Evolutionary conservation across 2,113 vertebrate species (phyloP), one percentile per base, ranked within the genome.

Genomic region (Lichenostomus cassidix): DNA sequence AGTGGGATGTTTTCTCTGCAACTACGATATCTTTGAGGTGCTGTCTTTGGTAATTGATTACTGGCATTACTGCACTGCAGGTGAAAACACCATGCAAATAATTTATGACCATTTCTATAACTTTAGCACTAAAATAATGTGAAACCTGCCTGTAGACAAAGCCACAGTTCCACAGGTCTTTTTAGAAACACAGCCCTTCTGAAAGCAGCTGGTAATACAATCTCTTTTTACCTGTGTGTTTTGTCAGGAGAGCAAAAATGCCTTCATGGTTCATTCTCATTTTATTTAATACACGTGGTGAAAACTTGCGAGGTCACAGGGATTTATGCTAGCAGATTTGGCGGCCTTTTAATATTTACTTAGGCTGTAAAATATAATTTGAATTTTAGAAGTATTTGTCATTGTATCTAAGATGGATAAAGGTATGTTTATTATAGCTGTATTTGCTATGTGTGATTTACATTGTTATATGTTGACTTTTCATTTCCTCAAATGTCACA

Each of bases 391-490:
- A 95, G 92, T 96, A 96, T 96, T 96, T 97, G 94, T 95, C 92
- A 94, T 96, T 95, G 92, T 95, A 93, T 96, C 94, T 95, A 68
- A 93, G 93, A 82, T 93, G 95, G 94, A 97, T 96, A 96, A 96
- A 96, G 85, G 96, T 97, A 96, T 96, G 90, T 96, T 97, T 97
- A 97, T 97, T 94, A 96, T 94, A 96, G 92, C 90, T 79, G 90
- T 96, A 94, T 96, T 97, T 96, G 95, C 92, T 95, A 89, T 94
- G 82, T 96, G 90, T 96, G 94, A 97, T 96, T 96, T 97, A 96
- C 92, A 96, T 95, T 96, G 92, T 94, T 97, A 95, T 95, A 96
- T 94, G 88, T 96, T 96, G 95, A 95, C 95, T 95, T 97, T 96
- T 94, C 90, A 96, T 96, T 96, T 96, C 73, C 87, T 95, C 90